These are phyloP conservation scores for Erethizon dorsatum DNA, from an alignment of 2,797 vertebrate genomes.

Conservation along the genomic window DNA sequence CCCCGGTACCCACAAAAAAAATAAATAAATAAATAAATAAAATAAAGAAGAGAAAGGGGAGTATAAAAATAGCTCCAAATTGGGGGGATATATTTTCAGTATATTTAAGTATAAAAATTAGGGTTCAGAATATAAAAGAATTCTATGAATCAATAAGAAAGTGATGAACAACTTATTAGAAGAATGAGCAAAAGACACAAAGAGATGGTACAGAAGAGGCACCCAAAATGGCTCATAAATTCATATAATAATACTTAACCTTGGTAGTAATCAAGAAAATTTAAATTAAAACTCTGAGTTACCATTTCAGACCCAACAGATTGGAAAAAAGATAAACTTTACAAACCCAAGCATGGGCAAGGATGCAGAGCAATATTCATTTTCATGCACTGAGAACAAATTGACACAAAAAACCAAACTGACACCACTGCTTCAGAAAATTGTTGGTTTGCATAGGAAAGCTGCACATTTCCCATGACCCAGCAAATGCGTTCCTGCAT, in stretches of 20 bases:
- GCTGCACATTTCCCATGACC: background rate
- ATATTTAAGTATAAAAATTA: background rate
- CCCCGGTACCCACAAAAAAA: too few relatives aligned
- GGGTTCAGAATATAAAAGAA: background rate
- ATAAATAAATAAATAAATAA: too few relatives aligned
- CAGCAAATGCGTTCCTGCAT: background rate
- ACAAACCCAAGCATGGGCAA: background rate
- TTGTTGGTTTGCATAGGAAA: background rate
- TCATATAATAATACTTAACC: background rate
- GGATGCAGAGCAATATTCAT: background rate
- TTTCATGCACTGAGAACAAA: background rate
- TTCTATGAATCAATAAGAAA: conserved; percentile 46
- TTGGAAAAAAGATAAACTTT: background rate
- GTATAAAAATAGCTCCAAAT: background rate
- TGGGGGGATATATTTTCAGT: background rate
- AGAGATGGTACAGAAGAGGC: conserved; percentile 46
- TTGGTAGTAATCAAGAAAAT: background rate
- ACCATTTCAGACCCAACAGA: background rate
- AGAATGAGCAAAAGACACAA: conserved; percentile 44
- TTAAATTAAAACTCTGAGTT: background rate
- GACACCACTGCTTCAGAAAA: background rate
- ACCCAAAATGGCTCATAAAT: conserved; percentile 41
- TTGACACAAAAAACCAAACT: background rate
- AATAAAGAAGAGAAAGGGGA: background rate
- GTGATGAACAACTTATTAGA: background rate